These are phyloP conservation scores for Drosophila bunnanda DNA, from an alignment of 2,888 invertebrate genomes.

Conservation along the genomic window DNA sequence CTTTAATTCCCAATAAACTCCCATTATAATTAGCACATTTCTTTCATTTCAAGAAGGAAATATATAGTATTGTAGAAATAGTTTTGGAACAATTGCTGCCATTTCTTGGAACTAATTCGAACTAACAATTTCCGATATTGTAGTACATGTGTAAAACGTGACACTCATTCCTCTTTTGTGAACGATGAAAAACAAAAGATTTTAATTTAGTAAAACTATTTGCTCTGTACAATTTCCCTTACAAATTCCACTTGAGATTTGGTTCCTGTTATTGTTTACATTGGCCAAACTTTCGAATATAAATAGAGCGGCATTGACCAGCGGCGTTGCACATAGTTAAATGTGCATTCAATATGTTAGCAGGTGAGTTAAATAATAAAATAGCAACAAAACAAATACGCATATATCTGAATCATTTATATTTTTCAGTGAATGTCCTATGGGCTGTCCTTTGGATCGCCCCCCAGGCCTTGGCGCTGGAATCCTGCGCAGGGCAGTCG, in stretches of 20 bases:
- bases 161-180: slow-evolving; percentile 3
- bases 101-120: neutral
- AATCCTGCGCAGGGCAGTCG: slow-evolving; percentile 54
- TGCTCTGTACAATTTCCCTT: slow-evolving; percentile 12
- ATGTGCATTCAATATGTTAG: slow-evolving; percentile 55
- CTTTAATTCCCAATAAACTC: neutral
- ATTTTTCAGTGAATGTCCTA: slow-evolving; percentile 49
- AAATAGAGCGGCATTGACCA: slow-evolving; percentile 40
- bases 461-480: slow-evolving; percentile 55
- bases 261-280: slow-evolving; percentile 36
- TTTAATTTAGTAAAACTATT: slow-evolving; percentile 54
- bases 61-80: too few relatives aligned
- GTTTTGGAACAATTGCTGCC: neutral
- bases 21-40: neutral
- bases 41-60: too few relatives aligned
- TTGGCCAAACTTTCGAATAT: slow-evolving; percentile 37
- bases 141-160: slow-evolving; percentile 23
- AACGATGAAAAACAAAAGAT: neutral
- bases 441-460: slow-evolving; percentile 62
- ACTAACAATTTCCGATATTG: neutral
- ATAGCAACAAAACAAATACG: neutral
- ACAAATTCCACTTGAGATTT: slow-evolving; percentile 38
- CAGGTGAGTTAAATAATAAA: slow-evolving; percentile 55
- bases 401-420: neutral
- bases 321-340: slow-evolving; percentile 42